Percentiles rank a stretch among this genome's conserved stretches.
Conservation (phyloP, 2,113 vertebrate species). For the Pelmatolapia mariae region DNA sequence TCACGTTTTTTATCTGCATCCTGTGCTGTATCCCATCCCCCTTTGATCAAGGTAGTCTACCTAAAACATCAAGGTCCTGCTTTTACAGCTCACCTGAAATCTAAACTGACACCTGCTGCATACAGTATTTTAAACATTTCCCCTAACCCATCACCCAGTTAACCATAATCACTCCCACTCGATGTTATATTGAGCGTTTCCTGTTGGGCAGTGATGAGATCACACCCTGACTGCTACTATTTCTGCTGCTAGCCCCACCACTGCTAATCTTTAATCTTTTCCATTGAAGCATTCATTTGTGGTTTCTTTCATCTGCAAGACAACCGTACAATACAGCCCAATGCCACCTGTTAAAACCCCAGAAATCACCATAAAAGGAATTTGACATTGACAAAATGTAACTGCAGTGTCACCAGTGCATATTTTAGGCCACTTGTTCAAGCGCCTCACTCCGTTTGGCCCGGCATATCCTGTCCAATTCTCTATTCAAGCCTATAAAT, state of each 20-base stretch:
- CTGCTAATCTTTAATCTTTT: background rate
- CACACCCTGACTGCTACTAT: background rate
- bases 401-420: background rate
- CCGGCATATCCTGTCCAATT: background rate
- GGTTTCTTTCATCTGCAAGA: background rate
- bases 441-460: background rate
- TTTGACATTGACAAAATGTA: background rate
- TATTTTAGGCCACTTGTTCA: background rate
- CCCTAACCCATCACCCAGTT: background rate
- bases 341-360: background rate
- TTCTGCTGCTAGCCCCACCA: background rate
- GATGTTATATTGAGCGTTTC: background rate
- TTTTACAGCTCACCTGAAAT: background rate
- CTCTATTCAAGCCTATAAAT: background rate
- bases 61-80: background rate
- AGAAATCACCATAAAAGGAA: background rate
- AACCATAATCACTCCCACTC: background rate
- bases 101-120: background rate
- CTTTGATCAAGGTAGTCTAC: background rate
- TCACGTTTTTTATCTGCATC: background rate
- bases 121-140: background rate
- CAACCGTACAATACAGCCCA: background rate
- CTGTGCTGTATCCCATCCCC: background rate
- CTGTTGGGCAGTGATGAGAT: background rate
- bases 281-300: background rate